A percentile compares a stretch with the other conserved stretches of the same genome.
phyloP scores from a whole-genome alignment of 2,113 vertebrate species.

The Collichthys lucidus region DNA sequence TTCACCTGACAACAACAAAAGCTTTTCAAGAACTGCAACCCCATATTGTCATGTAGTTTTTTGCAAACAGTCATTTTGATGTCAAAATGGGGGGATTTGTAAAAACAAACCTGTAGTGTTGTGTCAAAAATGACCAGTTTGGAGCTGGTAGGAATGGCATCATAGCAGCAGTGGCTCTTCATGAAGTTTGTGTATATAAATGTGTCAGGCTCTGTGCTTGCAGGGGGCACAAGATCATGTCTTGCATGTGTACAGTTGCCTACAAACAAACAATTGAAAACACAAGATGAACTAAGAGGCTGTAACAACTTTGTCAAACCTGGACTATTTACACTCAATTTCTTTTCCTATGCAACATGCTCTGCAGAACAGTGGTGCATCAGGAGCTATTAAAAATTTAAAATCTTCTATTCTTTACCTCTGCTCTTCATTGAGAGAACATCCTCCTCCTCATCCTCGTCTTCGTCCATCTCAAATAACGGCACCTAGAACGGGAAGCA shows the following conservation, averaged over 20 bases:
- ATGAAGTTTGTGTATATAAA: constrained; percentile 94
- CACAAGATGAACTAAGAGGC: not conserved
- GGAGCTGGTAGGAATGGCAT: constrained; percentile 94
- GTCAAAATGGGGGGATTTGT: not conserved
- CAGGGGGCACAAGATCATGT: constrained; percentile 3
- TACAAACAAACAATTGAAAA: not conserved
- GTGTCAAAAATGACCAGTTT: constrained; percentile 95
- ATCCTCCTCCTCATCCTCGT: constrained; percentile 61
- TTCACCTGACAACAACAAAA: constrained; percentile 68
- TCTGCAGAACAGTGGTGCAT: not conserved
- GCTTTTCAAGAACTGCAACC: not conserved
- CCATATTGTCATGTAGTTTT: not conserved
- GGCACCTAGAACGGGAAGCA: constrained; percentile 47
- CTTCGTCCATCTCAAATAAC: constrained; percentile 70
- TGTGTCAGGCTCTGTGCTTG: constrained; percentile 73
- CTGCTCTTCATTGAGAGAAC: constrained; percentile 53
- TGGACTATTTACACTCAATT: not conserved
- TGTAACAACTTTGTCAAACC: not conserved
- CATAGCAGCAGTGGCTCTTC: constrained; percentile 92
- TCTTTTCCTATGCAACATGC: not conserved
- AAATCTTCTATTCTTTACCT: constrained; percentile 54
- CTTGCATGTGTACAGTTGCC: constrained; percentile 2
- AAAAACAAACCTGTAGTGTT: constrained; percentile 85
- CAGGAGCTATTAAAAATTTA: not conserved
- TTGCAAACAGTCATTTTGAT: not conserved